Evolutionary conservation across 2,797 vertebrate genomes (phyloP).

Genomic region (Scyliorhinus canicula): DNA sequence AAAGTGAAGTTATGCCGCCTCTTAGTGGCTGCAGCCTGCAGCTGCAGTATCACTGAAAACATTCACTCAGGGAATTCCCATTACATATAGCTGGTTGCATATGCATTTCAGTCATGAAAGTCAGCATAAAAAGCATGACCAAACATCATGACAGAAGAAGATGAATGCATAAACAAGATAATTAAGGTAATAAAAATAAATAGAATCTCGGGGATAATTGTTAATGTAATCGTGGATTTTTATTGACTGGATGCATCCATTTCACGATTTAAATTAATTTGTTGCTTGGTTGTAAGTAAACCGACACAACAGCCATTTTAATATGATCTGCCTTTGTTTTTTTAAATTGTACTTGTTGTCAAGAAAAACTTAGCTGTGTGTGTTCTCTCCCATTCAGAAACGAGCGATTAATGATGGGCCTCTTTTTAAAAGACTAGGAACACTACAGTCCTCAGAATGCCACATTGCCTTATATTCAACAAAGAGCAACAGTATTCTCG

Average conservation of each 20-base stretch:
- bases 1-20: background rate
- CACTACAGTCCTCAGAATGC: background rate
- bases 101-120: background rate
- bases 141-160: background rate
- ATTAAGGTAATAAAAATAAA: background rate
- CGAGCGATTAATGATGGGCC: background rate
- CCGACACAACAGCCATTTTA: background rate
- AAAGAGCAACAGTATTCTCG: background rate
- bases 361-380: background rate
- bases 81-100: background rate
- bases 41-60: background rate
- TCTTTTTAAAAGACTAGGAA: conserved; percentile 26
- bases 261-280: background rate
- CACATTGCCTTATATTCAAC: background rate
- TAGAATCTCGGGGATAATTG: background rate
- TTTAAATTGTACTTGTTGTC: background rate
- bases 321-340: background rate
- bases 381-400: conserved; percentile 16
- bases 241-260: background rate
- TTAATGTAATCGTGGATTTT: background rate
- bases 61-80: background rate
- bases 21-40: background rate
- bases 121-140: background rate
- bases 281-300: background rate
- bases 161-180: background rate